These are phyloP conservation scores for Sesia apiformis DNA, from an alignment of 2,888 invertebrate genomes.

Conservation along the genomic window DNA sequence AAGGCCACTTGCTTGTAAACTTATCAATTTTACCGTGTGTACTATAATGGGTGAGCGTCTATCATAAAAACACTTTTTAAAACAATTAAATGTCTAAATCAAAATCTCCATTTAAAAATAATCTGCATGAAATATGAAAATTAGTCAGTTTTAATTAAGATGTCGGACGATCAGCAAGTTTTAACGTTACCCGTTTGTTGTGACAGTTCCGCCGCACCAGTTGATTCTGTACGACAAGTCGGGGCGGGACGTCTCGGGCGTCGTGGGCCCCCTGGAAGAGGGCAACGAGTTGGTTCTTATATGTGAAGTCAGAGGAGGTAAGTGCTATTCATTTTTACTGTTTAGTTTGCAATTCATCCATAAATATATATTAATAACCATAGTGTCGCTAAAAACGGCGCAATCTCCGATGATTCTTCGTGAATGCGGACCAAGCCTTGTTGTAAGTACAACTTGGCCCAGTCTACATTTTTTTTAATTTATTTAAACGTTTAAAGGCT, in stretches of 20 bases:
- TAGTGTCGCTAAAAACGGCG: too few species aligned
- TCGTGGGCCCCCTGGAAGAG: conserved; percentile 89
- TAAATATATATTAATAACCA: too few species aligned
- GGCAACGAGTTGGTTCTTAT: conserved; percentile 88
- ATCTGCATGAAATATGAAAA: background rate
- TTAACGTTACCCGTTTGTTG: conserved; percentile 14
- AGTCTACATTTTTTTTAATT: too few species aligned
- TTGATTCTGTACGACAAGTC: conserved; percentile 89
- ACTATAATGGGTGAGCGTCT: too few species aligned
- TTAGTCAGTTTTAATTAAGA: background rate
- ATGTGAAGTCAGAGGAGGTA: conserved; percentile 93
- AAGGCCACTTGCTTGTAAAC: too few species aligned
- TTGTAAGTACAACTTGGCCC: too few species aligned
- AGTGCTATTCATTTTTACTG: conserved; percentile 31
- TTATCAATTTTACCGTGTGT: too few species aligned
- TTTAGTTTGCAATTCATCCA: too few species aligned
- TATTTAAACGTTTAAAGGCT: too few species aligned
- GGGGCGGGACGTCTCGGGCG: conserved; percentile 85
- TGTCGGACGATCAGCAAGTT: background rate
- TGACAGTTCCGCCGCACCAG: conserved; percentile 91
- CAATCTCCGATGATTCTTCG: too few species aligned
- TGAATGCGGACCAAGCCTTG: too few species aligned
- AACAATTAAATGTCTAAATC: background rate
- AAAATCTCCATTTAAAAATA: background rate
- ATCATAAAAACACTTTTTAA: background rate